phyloP scores from a whole-genome alignment of 2,888 invertebrate genomes.

The Dasypogon diadema region DNA sequence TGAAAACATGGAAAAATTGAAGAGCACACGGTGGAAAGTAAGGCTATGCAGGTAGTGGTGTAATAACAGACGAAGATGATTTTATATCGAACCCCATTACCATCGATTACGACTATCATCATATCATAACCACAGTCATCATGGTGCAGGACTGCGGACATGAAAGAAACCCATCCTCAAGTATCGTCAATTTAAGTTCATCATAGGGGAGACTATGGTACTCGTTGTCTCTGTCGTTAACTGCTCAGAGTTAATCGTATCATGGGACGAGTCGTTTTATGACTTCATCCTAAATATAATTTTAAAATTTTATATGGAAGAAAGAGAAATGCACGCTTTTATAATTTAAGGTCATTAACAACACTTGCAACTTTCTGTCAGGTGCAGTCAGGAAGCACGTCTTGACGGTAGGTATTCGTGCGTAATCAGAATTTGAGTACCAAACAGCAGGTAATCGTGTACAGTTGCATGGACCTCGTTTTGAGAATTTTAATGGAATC shows the following conservation, averaged over 20 bases:
- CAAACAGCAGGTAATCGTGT: background rate
- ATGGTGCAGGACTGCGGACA: background rate
- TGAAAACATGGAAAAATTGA: background rate
- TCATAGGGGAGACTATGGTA: slow-evolving; percentile 2
- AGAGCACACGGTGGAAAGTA: background rate
- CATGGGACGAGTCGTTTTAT: background rate
- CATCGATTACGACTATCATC: slow-evolving; percentile 44
- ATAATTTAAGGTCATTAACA: slow-evolving; percentile 16
- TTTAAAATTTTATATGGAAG: slow-evolving; percentile 12
- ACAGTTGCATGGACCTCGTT: background rate
- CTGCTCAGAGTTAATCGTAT: background rate
- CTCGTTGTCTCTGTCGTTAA: background rate
- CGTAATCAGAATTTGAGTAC: background rate
- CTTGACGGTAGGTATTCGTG: background rate
- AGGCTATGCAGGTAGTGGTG: slow-evolving; percentile 4
- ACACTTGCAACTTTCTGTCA: background rate
- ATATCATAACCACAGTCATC: slow-evolving; percentile 43
- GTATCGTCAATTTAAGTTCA: slow-evolving; percentile 28
- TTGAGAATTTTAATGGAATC: background rate
- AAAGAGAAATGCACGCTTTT: slow-evolving; percentile 8
- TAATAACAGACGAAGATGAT: slow-evolving; percentile 44
- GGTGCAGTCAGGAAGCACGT: slow-evolving; percentile 12
- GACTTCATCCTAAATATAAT: slow-evolving; percentile 40
- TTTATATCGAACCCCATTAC: slow-evolving; percentile 48
- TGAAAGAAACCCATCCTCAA: slow-evolving; percentile 14